Percentiles rank a stretch among this genome's conserved stretches.
Evolutionary conservation across 2,888 invertebrate species (phyloP).

Genomic region (Monoplex corrugatus): DNA sequence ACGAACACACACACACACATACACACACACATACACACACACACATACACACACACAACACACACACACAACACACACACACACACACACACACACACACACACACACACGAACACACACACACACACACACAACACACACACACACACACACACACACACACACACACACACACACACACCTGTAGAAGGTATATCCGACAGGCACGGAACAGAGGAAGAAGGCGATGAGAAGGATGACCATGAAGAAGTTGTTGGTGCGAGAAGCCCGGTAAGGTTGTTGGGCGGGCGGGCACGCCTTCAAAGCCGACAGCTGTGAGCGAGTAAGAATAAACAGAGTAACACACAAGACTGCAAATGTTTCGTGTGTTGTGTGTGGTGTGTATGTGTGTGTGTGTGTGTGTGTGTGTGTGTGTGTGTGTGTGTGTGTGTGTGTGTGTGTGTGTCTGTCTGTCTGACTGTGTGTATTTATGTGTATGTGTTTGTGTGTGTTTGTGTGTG

Average conservation of each 20-base stretch:
- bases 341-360: too few relatives aligned
- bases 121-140: conserved; percentile 26
- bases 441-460: too few relatives aligned
- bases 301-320: conserved; percentile 70
- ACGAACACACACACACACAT: conserved; percentile 33
- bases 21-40: background rate
- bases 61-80: conserved; percentile 17
- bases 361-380: background rate
- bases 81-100: background rate
- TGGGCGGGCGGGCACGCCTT: conserved; percentile 69
- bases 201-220: conserved; percentile 75
- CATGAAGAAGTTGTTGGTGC: conserved; percentile 77
- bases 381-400: background rate
- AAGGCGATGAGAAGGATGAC: conserved; percentile 74
- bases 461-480: too few relatives aligned
- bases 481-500: too few relatives aligned
- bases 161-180: conserved; percentile 28
- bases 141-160: conserved; percentile 28
- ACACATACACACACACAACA: conserved; percentile 11
- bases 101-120: background rate
- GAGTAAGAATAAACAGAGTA: too few relatives aligned
- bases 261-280: conserved; percentile 72
- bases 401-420: too few relatives aligned
- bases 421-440: too few relatives aligned
- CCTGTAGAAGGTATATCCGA: conserved; percentile 73